phyloP scores from a whole-genome alignment of 2,113 vertebrate species.

The Nicator chloris region DNA sequence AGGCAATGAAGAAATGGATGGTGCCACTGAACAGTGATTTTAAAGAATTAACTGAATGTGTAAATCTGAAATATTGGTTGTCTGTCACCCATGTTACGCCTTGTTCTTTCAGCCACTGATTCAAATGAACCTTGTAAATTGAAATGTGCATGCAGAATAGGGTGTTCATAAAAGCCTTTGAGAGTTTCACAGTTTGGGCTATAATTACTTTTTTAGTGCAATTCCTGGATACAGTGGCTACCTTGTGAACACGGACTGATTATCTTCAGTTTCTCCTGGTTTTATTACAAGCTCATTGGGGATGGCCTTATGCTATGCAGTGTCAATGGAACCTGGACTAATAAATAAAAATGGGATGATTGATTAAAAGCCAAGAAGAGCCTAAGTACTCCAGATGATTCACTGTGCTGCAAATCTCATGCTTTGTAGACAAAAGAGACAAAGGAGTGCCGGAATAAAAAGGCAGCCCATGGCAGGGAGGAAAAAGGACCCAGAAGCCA shows the following conservation, averaged over 20 bases:
- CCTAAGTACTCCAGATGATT: neutral
- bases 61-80: neutral
- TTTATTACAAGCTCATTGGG: neutral
- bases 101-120: neutral
- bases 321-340: neutral
- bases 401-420: neutral
- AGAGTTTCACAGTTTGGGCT: conserved; percentile 2
- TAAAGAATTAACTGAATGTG: neutral
- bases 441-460: neutral
- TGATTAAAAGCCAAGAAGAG: conserved; percentile 26
- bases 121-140: conserved; percentile 35
- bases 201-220: conserved; percentile 22
- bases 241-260: neutral
- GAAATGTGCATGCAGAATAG: neutral
- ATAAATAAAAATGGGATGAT: conserved; percentile 28
- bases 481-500: neutral
- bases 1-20: neutral
- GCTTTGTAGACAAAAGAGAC: neutral
- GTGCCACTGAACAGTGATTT: neutral
- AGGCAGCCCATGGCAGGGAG: neutral
- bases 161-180: neutral
- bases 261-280: neutral
- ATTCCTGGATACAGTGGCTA: neutral
- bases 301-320: neutral
- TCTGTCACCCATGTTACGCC: neutral